Base-by-base conservation (phyloP, 2,888 invertebrate species). In the Fissipunctia ypsillon region DNA sequence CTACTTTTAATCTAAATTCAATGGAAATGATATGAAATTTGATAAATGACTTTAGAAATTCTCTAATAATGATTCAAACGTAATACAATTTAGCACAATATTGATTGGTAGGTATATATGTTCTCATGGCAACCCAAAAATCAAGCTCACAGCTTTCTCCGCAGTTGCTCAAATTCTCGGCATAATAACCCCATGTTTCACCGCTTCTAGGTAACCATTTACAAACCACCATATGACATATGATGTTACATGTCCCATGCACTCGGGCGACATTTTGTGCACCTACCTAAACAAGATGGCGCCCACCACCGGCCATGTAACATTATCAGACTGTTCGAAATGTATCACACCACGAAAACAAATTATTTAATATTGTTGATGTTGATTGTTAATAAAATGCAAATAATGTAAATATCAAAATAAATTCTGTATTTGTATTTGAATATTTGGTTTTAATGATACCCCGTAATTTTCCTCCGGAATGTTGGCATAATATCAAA, bases 381-480 rank as follows among this genome's bases (percentile, higher is more conserved):
- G 97, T 97, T 97, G 96, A 97, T 97, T 97, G 97, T 97, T 97
- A 97, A 97, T 97, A 97, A 97, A 97, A 97, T 97, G 97, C 97
- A 97, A 97, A 97, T 97, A 97, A 97, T 97, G 97, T 97, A 97
- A 97, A 97, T 97, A 97, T 95, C 96, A 96, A 96, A 96, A 96
- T 97, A 97, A 97, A 97, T 97, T 97, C 97, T 97, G 97, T 97
- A 97, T 97, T 97, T 97, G 97, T 97, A 97, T 97, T 97, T 97
- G 97, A 97, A 93, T 92, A 88, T 91, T 93, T 92, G 90, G 95
- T 96, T 79, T 94, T 84, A 83, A 86, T 81, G 3, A 38, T 50
- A 63, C 4, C 64, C 68, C 12, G 7, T 45, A 19, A 14, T 59
- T 12, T 54, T 38, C 6, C 14, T 50, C 1, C 48, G 35, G n/a